These are phyloP conservation scores for Cebus imitator DNA, from an alignment of 2,113 vertebrate species.

Conservation along the genomic window DNA sequence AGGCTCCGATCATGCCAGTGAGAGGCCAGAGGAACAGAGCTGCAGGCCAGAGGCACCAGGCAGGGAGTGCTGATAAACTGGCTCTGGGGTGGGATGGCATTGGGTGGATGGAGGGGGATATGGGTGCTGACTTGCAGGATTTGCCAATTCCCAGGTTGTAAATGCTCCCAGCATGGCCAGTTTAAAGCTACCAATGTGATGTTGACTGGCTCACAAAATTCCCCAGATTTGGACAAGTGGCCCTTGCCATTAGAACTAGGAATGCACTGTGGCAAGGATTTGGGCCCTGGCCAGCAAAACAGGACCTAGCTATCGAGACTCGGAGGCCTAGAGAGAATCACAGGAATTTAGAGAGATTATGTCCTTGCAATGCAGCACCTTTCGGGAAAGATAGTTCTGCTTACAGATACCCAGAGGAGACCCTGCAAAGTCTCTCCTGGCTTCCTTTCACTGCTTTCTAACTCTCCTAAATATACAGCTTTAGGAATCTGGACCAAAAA, in stretches of 20 bases:
- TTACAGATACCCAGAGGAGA: not conserved
- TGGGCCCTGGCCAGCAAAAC: not conserved
- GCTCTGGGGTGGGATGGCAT: not conserved
- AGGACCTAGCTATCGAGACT: not conserved
- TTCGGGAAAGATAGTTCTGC: not conserved
- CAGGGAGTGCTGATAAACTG: not conserved
- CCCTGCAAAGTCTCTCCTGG: not conserved
- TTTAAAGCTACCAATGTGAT: not conserved
- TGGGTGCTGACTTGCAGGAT: not conserved
- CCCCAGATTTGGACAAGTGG: not conserved
- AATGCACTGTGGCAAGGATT: not conserved
- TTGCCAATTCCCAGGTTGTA: not conserved
- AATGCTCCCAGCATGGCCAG: not conserved
- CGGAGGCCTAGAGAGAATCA: not conserved
- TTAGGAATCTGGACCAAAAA: not conserved
- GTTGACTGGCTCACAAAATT: not conserved
- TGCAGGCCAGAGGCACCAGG: not conserved
- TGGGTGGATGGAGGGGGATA: no score
- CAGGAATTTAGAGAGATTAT: not conserved
- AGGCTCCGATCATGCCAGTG: not conserved
- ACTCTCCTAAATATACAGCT: not conserved
- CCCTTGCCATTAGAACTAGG: not conserved
- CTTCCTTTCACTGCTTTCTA: not conserved
- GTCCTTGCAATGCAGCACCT: not conserved
- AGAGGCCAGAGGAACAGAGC: not conserved